Base-by-base conservation (phyloP, 2,888 invertebrate genomes). In the Tanypteryx hageni region DNA sequence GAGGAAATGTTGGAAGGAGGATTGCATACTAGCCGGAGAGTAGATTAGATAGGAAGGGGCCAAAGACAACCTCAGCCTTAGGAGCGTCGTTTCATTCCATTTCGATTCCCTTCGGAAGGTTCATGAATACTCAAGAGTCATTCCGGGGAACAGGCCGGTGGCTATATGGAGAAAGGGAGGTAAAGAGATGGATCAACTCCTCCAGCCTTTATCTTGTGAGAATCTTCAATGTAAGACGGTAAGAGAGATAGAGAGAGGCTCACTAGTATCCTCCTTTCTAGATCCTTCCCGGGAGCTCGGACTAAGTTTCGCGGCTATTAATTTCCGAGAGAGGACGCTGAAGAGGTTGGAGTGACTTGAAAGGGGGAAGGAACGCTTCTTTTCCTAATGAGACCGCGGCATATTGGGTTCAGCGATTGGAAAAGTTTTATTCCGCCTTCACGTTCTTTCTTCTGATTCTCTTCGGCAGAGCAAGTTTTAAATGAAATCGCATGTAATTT, bases 81-180 rank as follows among this genome's bases (percentile, higher is more conserved):
- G 68, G 22, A 68, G 18, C 68, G 68, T 68, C 64, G 64, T 64
- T 64, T 64, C 64, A n/a, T 16, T 64, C 22, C 64, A 14, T 64
- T 64, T 64, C 64, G 64, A n/a, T 64, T 64, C 64, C 64, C 64
- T 22, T 68, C 76, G 44, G 44, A 44, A 44, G 44, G 44, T 27
- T 76, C 76, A 76, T 76, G 76, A 76, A 76, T 76, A 76, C 76
- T 76, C 76, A 27, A 76, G 76, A 76, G 76, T 68, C n/a, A 68
- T 68, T 68, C 68, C 64, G 14, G 64, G 64, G 64, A 64, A 27
- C 22, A 76, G 44, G 44, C 3, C 44, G 44, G 5, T 44, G 44
- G 44, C 44, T 1, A 27, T n/a, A 76, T 76, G 22, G 68, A 64
- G 64, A 14, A 64, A 16, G 76, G 1, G 44, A 44, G 44, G 44